phyloP scores from a whole-genome alignment of 53 echinoderm and acorn worm species.

The Crossaster papposus region DNA sequence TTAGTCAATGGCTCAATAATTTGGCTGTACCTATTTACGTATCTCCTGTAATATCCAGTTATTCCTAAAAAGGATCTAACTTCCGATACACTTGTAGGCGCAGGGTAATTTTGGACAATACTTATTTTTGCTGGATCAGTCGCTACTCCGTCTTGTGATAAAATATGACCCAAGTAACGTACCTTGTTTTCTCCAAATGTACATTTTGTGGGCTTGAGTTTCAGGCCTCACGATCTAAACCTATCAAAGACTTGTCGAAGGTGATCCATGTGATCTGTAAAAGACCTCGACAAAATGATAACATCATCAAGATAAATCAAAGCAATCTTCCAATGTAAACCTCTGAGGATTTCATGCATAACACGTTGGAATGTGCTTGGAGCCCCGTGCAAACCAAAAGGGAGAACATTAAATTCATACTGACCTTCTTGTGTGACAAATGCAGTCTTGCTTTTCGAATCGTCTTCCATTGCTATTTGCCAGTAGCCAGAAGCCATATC shows the following conservation, averaged over 20 bases:
- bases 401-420: constrained; percentile 55
- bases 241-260: constrained; percentile 44
- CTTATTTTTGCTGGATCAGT: constrained; percentile 21
- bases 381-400: constrained; percentile 35
- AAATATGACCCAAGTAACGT: constrained; percentile 44
- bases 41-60: constrained; percentile 27
- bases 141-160: constrained; percentile 27
- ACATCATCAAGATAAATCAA: constrained; percentile 42
- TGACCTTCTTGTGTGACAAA: constrained; percentile 49
- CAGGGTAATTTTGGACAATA: constrained; percentile 31
- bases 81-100: constrained; percentile 32
- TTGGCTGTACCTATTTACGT: constrained; percentile 13
- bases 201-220: constrained; percentile 44
- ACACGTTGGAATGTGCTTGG: constrained; percentile 39
- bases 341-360: constrained; percentile 35
- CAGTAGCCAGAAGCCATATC: constrained; percentile 36
- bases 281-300: constrained; percentile 31
- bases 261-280: constrained; percentile 32
- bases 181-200: constrained; percentile 50
- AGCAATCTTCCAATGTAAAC: constrained; percentile 42
- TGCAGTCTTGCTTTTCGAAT: not conserved
- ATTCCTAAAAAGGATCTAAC: constrained; percentile 20
- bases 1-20: constrained; percentile 1
- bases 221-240: constrained; percentile 20
- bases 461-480: constrained; percentile 45